Evolutionary conservation across 2,888 invertebrate species (phyloP), one percentile per base, ranked within the genome.

Genomic region (Orthonychiurus folsomi): DNA sequence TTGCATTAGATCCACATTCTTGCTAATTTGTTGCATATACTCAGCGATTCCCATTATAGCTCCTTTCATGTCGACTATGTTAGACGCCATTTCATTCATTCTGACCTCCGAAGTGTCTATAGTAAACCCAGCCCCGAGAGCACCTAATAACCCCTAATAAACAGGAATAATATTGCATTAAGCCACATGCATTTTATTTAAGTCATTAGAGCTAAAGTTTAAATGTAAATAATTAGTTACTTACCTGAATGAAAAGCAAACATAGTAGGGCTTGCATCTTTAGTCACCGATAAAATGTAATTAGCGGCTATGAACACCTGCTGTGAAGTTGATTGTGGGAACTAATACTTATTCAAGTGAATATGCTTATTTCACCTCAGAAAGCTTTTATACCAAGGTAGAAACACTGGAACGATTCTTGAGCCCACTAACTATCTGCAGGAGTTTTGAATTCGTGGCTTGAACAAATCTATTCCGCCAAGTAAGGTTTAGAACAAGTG

Each of bases 41-140:
- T 72, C 71, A 2, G 71, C 67, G 23, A 69, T 65, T 1, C 69
- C 69, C 70, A 72, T 69, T 1, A 70, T 60, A 0, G 70, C 68
- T 18, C 65, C 65, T 21, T 68, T 65, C 20, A 69, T 64, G 2
- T 60, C 60, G 27, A 63, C 53, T 24, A 70, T 63, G 37, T 60
- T 64, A n/a, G 66, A 63, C 0, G 65, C 50, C 37, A 71, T 66
- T 47, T 71, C 69, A 52, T 59, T 62, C 18, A 66, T 27, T 24
- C 64, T 65, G 5, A 69, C 15, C 2, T 69, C 68, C 1, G 61
- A 57, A 0, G 60, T 60, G n/a, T 71, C 68, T 12, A 67, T 50
- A 12, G 59, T 24, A 63, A 68, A 69, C 21, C 55, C 61, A 0
- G 65, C 25, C 23, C 59, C 56, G 12, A 62, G 24, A 15, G 15